Evolutionary conservation across 1,140 invertebrate species (phyloP), one percentile per base, ranked within the genome.

Genomic region (Eubasilissa regina): DNA sequence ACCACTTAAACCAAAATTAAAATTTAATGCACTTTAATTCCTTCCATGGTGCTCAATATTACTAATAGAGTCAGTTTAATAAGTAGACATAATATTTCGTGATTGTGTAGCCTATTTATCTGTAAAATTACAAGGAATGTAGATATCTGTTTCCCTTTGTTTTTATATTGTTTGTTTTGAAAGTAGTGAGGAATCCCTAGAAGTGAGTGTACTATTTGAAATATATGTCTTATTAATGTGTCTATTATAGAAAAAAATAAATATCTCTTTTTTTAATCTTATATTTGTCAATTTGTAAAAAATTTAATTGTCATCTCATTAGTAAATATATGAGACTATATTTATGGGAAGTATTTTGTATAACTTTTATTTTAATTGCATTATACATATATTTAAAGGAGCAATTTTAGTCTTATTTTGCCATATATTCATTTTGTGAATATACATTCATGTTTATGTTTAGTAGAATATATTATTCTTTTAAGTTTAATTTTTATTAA

Each of bases 1-100:
- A 35, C 25, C 25, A 13, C 15, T 75, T 15, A 66, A 19, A 75
- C 44, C 17, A 48, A 47, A 78, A 25, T 53, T 81, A 60, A 78
- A 77, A 53, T 70, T 78, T 77, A 74, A 86, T 85, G 86, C 87
- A 87, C 87, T 86, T 79, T 82, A 85, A 88, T 88, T 88, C 88
- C 87, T 88, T 88, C 87, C 87, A 87, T 85, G 85, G 86, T 88
- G 87, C 87, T 89, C 87, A 87, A 86, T 79, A 81, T 75, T 60
- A 74, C 47, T 58, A 75, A 72, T 70, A 58, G 66, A 79, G 45
- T 77, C 66, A 45, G 66, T 70, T 78, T 44, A 51, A 62, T 77
- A 66, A 53, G 56, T 79, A 79, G 77, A 60, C 48, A 73, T 44
- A 66, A 74, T 74, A 73, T 62, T 73, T 72, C 76, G 74, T 62